Percentiles rank a stretch among this genome's conserved stretches.
Evolutionary conservation across 2,797 vertebrate genomes (phyloP).

Genomic region (Phrynocephalus guinanensis): DNA sequence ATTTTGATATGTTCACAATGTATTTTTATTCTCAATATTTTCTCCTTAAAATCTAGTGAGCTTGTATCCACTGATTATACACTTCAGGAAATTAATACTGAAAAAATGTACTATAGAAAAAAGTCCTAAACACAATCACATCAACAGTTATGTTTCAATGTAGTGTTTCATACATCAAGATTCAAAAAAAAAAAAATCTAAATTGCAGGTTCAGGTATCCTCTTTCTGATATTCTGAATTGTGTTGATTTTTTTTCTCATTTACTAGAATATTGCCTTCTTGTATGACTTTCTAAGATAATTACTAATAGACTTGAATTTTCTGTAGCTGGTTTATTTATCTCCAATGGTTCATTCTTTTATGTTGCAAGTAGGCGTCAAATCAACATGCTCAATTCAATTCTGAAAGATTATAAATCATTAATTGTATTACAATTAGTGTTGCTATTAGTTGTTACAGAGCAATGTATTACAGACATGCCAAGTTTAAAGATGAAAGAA

Average conservation of each 20-base stretch:
- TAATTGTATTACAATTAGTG: not conserved
- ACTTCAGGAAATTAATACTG: not conserved
- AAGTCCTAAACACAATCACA: not conserved
- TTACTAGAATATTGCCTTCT: too few relatives aligned
- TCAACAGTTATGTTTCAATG: not conserved
- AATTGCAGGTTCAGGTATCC: not conserved
- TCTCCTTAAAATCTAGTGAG: too few relatives aligned
- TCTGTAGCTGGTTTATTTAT: not conserved
- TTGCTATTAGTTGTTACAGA: not conserved
- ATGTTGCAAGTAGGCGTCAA: not conserved
- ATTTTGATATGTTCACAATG: not conserved
- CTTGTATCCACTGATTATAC: not conserved
- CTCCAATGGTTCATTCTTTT: not conserved
- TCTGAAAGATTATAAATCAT: not conserved
- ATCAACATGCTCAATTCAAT: not conserved
- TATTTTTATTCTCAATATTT: not conserved
- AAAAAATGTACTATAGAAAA: not conserved
- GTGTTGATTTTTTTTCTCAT: not conserved
- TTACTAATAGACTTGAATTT: not conserved
- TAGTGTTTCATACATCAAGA: not conserved
- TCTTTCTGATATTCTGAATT: not conserved
- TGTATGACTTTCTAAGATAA: not conserved
- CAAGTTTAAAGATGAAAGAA: not conserved
- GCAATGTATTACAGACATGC: not conserved
- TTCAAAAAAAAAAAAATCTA: too few relatives aligned